phyloP scores from a whole-genome alignment of 1,140 invertebrate genomes.

The Tigriopus japonicus region DNA sequence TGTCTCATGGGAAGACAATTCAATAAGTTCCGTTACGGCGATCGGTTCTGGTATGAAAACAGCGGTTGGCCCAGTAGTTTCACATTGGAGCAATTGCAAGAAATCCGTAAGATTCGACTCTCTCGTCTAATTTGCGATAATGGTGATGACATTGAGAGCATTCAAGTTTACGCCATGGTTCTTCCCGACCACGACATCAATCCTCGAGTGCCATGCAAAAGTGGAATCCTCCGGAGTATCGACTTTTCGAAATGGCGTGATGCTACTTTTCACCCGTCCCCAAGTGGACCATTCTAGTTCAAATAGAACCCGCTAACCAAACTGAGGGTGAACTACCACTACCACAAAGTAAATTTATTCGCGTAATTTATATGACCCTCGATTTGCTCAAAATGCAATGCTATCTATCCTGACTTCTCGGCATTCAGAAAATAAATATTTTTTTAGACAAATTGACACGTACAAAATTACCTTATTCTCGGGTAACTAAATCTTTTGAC shows the following conservation, averaged over 20 bases:
- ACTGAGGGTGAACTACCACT: no score
- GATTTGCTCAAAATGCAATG: no score
- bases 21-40: constrained; percentile 31
- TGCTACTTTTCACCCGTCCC: constrained; percentile 3
- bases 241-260: constrained; percentile 59
- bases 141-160: constrained; percentile 26
- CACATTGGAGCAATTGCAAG: constrained; percentile 25
- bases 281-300: no score
- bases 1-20: constrained; percentile 37
- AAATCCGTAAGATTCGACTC: constrained; percentile 26
- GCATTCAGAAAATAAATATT: no score
- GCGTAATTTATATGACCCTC: no score
- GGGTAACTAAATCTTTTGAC: no score
- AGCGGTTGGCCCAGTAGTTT: background rate
- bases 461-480: no score
- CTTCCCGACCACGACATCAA: constrained; percentile 32
- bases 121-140: constrained; percentile 29
- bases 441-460: no score
- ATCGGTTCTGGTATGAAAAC: constrained; percentile 18
- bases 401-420: no score
- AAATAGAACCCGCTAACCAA: no score
- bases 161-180: constrained; percentile 26
- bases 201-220: constrained; percentile 68
- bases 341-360: no score
- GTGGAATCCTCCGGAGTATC: constrained; percentile 59